These are phyloP conservation scores for Leptinotarsa defecta DNA, from an alignment of 1,140 invertebrate species.

Conservation along the genomic window DNA sequence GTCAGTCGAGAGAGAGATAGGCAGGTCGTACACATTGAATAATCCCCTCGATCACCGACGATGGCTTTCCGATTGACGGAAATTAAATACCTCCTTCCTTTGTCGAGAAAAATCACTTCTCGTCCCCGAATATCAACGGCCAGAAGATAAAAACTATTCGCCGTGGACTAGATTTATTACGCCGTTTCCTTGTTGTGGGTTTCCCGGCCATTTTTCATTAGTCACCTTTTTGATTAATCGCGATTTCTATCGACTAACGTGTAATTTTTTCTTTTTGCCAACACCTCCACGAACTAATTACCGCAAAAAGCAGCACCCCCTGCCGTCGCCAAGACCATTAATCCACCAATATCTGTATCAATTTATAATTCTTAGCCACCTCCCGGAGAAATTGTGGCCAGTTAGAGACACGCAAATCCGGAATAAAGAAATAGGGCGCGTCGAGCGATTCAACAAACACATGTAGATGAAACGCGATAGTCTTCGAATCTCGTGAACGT, in stretches of 20 bases:
- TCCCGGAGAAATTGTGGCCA: constrained; percentile 3
- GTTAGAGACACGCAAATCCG: constrained; percentile 25
- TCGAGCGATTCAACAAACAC: not conserved
- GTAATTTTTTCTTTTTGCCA: constrained; percentile 15
- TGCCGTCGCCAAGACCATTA: constrained; percentile 20
- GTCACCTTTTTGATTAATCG: constrained; percentile 25
- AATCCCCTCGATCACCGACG: not conserved
- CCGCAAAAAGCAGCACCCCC: constrained; percentile 14
- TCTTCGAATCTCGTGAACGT: not conserved
- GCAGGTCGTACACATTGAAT: not conserved
- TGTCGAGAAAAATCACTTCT: not conserved
- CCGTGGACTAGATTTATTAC: constrained; percentile 25
- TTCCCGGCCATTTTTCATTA: constrained; percentile 23
- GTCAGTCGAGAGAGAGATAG: not conserved
- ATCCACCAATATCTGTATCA: constrained; percentile 31
- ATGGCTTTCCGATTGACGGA: not conserved
- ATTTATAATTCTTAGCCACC: constrained; percentile 27
- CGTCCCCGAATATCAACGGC: constrained; percentile 1
- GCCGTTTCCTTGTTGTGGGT: constrained; percentile 25
- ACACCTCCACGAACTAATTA: constrained; percentile 27
- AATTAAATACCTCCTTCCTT: constrained; percentile 3
- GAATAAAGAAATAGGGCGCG: constrained; percentile 1
- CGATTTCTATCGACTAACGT: constrained; percentile 15
- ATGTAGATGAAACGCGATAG: not conserved
- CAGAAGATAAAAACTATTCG: constrained; percentile 14